These are phyloP conservation scores for Tetrax tetrax DNA, from an alignment of 2,113 vertebrate genomes.

Conservation along the genomic window DNA sequence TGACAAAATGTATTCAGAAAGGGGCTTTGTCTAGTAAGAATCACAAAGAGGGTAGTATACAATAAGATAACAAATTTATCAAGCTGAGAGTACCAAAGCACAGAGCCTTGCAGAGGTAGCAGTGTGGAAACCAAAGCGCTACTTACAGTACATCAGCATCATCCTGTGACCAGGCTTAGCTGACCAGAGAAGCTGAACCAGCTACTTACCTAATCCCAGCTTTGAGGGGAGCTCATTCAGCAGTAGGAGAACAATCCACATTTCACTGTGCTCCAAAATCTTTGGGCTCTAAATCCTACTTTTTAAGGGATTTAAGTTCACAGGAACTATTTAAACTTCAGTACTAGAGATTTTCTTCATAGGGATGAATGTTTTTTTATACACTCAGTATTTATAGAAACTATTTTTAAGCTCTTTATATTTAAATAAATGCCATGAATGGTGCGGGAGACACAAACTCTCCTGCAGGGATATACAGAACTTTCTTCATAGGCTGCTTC, in stretches of 20 bases:
- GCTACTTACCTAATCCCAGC: neutral
- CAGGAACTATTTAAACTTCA: neutral
- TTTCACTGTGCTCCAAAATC: neutral
- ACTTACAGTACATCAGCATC: too few relatives aligned
- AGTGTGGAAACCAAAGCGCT: neutral
- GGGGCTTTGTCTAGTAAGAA: neutral
- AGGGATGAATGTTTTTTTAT: accelerated
- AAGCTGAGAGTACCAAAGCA: neutral
- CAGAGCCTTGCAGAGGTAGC: neutral
- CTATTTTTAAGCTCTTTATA: neutral
- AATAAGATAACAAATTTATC: neutral
- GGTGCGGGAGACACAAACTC: neutral
- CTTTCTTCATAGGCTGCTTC: neutral
- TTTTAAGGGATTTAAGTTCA: neutral
- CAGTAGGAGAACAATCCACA: neutral
- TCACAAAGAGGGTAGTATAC: neutral
- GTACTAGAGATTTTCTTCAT: neutral
- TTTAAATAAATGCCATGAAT: neutral
- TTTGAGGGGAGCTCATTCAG: neutral
- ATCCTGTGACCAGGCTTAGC: neutral
- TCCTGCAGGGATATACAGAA: neutral
- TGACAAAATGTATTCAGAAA: neutral
- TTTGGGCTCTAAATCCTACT: neutral
- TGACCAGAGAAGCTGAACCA: neutral
- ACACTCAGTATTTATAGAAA: neutral